Evolutionary conservation across 2,797 vertebrate genomes (phyloP).

Genomic region (Rhinophrynus dorsalis): DNA sequence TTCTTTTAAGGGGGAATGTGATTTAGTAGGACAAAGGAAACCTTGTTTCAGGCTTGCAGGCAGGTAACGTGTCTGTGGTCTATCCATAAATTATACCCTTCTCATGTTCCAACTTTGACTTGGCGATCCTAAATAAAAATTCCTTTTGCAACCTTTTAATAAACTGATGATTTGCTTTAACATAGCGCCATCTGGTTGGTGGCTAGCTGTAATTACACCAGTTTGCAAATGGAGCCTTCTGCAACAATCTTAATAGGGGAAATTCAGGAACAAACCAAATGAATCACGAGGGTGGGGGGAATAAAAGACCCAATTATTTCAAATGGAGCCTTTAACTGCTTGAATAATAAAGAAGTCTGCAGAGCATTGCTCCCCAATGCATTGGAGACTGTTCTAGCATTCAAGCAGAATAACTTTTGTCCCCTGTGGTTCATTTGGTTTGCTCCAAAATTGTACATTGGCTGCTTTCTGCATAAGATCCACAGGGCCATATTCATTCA

Average conservation of each 20-base stretch:
- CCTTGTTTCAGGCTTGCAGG: slow-evolving; percentile 23
- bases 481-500: too few relatives aligned
- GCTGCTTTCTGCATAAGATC: too few relatives aligned
- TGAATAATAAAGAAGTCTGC: too few relatives aligned
- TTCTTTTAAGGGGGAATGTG: not conserved
- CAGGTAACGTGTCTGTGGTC: slow-evolving; percentile 37
- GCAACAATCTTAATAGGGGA: not conserved
- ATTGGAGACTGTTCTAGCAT: too few relatives aligned
- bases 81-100: slow-evolving; percentile 35
- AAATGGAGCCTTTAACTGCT: too few relatives aligned
- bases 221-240: too few relatives aligned
- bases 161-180: not conserved
- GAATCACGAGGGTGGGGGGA: too few relatives aligned
- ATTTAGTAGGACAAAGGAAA: slow-evolving; percentile 32
- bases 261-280: not conserved
- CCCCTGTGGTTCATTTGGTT: too few relatives aligned
- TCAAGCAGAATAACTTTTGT: too few relatives aligned
- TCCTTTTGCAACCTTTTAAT: not conserved
- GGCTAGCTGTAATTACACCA: not conserved
- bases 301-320: too few relatives aligned
- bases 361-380: too few relatives aligned
- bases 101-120: slow-evolving; percentile 27
- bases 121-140: slow-evolving; percentile 9
- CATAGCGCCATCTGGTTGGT: slow-evolving; percentile 2
- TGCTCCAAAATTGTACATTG: too few relatives aligned